These are phyloP conservation scores for Neomonachus schauinslandi DNA, from an alignment of 2,113 vertebrate species.

Conservation along the genomic window DNA sequence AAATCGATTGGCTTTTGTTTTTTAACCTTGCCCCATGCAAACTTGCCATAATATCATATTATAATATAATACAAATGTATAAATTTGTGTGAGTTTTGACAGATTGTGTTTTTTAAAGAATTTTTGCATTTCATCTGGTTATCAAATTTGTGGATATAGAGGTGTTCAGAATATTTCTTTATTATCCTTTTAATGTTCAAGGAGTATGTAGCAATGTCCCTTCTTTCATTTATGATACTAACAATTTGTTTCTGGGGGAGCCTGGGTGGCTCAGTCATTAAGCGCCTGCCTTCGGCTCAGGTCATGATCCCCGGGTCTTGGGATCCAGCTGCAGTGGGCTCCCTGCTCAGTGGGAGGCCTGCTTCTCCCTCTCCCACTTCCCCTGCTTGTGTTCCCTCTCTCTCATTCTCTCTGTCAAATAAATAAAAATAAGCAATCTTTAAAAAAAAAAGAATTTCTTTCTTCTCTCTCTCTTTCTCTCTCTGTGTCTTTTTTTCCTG, in stretches of 20 bases:
- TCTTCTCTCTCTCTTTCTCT: background rate
- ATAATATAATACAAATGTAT: background rate
- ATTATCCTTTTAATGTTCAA: background rate
- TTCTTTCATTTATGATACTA: background rate
- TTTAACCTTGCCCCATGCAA: background rate
- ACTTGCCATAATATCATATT: background rate
- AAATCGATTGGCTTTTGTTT: background rate
- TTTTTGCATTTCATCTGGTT: background rate
- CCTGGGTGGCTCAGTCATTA: too few species aligned
- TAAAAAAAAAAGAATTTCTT: too few species aligned
- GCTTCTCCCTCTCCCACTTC: too few species aligned
- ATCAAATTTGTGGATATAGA: background rate
- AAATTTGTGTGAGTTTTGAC: background rate
- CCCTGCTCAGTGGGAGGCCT: too few species aligned
- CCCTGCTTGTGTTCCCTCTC: too few species aligned
- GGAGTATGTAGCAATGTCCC: background rate
- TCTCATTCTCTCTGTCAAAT: too few species aligned
- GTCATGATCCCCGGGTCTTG: too few species aligned
- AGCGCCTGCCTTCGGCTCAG: too few species aligned
- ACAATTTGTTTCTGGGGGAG: background rate
- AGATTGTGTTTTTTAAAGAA: background rate
- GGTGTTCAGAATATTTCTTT: background rate
- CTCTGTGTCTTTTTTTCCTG: background rate
- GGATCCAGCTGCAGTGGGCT: too few species aligned
- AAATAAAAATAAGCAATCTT: too few species aligned